Percentiles rank a stretch among this genome's conserved stretches.
These are phyloP conservation scores for Ostrea edulis DNA, from an alignment of 1,140 invertebrate species.

Conservation along the genomic window DNA sequence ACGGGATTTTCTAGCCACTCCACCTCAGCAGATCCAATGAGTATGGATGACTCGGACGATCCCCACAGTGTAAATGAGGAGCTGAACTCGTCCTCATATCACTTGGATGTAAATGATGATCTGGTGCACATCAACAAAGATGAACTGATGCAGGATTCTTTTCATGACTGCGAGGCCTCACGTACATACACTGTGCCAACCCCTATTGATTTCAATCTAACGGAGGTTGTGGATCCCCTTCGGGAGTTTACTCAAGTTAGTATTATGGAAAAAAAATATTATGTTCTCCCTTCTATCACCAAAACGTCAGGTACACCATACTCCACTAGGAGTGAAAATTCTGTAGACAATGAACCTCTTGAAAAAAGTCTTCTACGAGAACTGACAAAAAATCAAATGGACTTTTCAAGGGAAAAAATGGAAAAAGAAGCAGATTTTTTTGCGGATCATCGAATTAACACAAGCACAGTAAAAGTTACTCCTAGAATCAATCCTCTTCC, in stretches of 20 bases:
- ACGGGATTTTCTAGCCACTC: conserved; percentile 26
- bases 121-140: conserved; percentile 32
- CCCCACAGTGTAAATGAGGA: conserved; percentile 13
- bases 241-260: conserved; percentile 50
- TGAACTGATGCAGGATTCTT: neutral
- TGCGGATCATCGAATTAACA: conserved; percentile 66
- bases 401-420: conserved; percentile 67
- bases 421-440: conserved; percentile 71
- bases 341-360: neutral
- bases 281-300: conserved; percentile 68
- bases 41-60: conserved; percentile 39
- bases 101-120: neutral
- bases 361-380: conserved; percentile 39
- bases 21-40: conserved; percentile 28
- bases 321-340: neutral
- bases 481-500: conserved; percentile 61
- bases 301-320: neutral
- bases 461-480: conserved; percentile 61
- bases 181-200: conserved; percentile 45
- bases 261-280: conserved; percentile 66
- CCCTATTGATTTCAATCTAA: conserved; percentile 53
- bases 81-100: neutral
- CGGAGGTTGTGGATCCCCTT: conserved; percentile 63
- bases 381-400: conserved; percentile 65
- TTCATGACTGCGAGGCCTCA: neutral